Evolutionary conservation across 2,797 vertebrate genomes (phyloP).

Genomic region (Microctenopoma stevenorrisi): DNA sequence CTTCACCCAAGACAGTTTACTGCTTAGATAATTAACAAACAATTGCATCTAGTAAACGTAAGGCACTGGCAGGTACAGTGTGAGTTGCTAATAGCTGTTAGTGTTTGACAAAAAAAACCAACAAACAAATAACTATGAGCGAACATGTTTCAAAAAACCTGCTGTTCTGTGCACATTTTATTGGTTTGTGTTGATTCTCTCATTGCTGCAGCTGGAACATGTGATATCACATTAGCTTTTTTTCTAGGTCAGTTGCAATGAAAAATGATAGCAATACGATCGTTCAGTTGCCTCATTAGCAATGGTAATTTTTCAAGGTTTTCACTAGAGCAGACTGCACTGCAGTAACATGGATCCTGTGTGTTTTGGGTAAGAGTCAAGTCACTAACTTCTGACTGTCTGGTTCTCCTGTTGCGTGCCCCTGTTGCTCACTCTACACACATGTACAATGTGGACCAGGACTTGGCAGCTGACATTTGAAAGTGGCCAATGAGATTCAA

Average conservation of each 20-base stretch:
- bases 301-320: background rate
- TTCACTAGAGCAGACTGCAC: conserved; percentile 5
- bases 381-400: conserved; percentile 7
- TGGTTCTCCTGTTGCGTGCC: conserved; percentile 8
- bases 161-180: background rate
- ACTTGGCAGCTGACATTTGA: conserved; percentile 28
- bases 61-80: background rate
- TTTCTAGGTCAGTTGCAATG: background rate
- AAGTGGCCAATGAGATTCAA: conserved; percentile 28
- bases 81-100: background rate
- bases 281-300: background rate
- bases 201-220: background rate
- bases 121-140: background rate
- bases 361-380: background rate
- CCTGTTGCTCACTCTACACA: conserved; percentile 8
- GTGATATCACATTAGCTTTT: background rate
- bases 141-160: background rate
- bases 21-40: background rate
- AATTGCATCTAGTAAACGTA: background rate
- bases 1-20: background rate
- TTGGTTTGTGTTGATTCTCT: background rate
- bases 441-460: conserved; percentile 16
- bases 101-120: conserved; percentile 7
- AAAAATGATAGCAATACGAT: conserved; percentile 4
- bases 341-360: background rate